Evolutionary conservation across 2,888 invertebrate genomes (phyloP).

Genomic region (Lasioglossum oenotherae): DNA sequence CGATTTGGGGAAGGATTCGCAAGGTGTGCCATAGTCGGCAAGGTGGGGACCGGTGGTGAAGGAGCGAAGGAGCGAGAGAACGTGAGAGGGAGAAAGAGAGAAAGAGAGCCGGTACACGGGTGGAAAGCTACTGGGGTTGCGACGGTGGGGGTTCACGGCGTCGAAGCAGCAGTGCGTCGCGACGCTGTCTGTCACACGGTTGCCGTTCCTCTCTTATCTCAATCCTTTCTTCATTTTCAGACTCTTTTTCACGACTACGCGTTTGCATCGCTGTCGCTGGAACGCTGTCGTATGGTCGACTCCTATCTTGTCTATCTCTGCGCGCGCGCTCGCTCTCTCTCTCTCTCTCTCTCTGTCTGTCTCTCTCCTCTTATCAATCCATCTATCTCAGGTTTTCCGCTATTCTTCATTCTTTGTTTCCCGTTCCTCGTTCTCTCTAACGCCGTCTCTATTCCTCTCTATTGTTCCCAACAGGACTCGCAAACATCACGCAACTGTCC

Average conservation of each 20-base stretch:
- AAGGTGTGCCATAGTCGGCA: slow-evolving; percentile 41
- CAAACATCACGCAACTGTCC: background rate
- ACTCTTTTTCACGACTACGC: slow-evolving; percentile 5
- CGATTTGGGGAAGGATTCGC: slow-evolving; percentile 24
- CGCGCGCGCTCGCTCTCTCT: background rate
- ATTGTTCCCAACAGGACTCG: background rate
- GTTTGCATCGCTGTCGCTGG: background rate
- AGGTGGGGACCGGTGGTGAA: slow-evolving; percentile 31
- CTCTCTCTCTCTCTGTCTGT: background rate
- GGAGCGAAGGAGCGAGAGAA: slow-evolving; percentile 10
- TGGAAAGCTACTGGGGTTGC: slow-evolving; percentile 50
- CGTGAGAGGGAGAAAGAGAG: slow-evolving; percentile 22
- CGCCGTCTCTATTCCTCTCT: background rate
- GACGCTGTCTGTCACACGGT: slow-evolving; percentile 81
- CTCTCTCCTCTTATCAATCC: background rate
- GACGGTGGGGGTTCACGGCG: slow-evolving; percentile 71
- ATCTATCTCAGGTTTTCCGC: background rate
- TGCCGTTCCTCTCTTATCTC: slow-evolving; percentile 57
- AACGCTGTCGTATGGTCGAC: background rate
- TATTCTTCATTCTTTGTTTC: background rate
- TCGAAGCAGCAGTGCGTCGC: slow-evolving; percentile 82
- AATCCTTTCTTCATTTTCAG: slow-evolving; percentile 30
- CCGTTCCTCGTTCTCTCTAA: background rate
- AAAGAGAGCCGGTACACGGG: slow-evolving; percentile 40
- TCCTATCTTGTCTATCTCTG: background rate